Base-by-base conservation (phyloP, 2,797 vertebrate genomes). In the Spheniscus humboldti region DNA sequence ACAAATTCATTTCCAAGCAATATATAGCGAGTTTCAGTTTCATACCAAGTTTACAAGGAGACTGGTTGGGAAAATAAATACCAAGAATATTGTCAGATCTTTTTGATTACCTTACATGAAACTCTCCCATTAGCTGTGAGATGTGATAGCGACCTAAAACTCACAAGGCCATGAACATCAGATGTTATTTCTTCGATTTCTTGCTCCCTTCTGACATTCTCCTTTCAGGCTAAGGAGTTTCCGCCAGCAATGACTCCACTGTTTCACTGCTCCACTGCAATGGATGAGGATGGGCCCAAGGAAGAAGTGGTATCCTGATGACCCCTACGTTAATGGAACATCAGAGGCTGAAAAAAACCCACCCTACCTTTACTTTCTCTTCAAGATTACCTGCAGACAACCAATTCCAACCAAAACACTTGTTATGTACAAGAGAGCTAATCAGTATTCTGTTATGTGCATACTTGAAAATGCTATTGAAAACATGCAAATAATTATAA, bases 1-100 rank as follows among this genome's bases (percentile, higher is more conserved):
- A 81, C 27, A 94, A 86, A 91, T 37, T 63, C 16, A 50, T 74
- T 53, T 93, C 73, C 63, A 92, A 45, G 71, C 20, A 90, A 25
- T 1, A 4, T 18, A 43, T 2, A 56, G 23, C 1, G 2, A 88
- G 35, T 75, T 91, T 83, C 67, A 39, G n/a, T 43, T 69, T 73
- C 24, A 57, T 33, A 55, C 27, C 19, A 59, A 88, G 24, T 64
- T 69, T 53, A 64, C 50, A 53, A 80, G 30, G 45, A 94, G 43
- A 66, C 23, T 66, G 66, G 10, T 39, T 60, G 68, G 33, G 35
- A 86, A 86, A 89, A 71, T 8, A 81, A 62, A 73, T 5, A 59
- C 11, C 35, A 55, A n/a, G 7, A 85, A 63, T 66, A 64, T 4
- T 28, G 30, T 8, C 11, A 13, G 19, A 31, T 27, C 31, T 47